These are phyloP conservation scores for Sialis lutaria DNA, from an alignment of 2,888 invertebrate species.

Conservation along the genomic window DNA sequence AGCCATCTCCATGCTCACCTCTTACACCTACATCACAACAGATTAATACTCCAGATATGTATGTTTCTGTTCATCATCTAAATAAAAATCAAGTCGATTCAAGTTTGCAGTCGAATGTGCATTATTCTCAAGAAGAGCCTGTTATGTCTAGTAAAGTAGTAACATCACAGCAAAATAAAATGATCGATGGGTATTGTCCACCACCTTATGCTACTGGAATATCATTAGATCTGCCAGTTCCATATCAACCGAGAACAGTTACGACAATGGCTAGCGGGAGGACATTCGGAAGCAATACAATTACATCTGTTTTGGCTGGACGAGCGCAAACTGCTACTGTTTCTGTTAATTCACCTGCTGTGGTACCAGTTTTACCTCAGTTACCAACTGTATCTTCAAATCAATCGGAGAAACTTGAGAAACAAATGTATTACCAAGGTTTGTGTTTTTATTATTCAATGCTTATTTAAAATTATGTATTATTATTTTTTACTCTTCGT, in stretches of 20 bases:
- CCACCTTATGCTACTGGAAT: slow-evolving; percentile 18
- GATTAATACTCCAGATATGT: neutral
- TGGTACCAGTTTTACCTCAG: slow-evolving; percentile 25
- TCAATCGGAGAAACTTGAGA: slow-evolving; percentile 2
- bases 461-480: no score
- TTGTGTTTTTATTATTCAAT: no score
- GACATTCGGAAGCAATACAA: slow-evolving; percentile 62
- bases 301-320: slow-evolving; percentile 63
- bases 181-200: slow-evolving; percentile 20
- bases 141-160: neutral
- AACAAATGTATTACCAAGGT: no score
- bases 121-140: neutral
- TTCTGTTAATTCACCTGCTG: slow-evolving; percentile 45
- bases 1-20: slow-evolving; percentile 39
- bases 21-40: neutral
- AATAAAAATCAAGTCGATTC: neutral
- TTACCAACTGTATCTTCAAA: slow-evolving; percentile 10
- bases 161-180: slow-evolving; percentile 1
- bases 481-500: slow-evolving; percentile 4
- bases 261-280: slow-evolving; percentile 55
- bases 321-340: slow-evolving; percentile 60
- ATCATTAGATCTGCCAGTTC: slow-evolving; percentile 13
- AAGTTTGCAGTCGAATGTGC: neutral
- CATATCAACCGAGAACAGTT: slow-evolving; percentile 25
- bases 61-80: neutral